Evolutionary conservation across 1,140 invertebrate genomes (phyloP), one percentile per base, ranked within the genome.

Genomic region (Fopius arisanus): DNA sequence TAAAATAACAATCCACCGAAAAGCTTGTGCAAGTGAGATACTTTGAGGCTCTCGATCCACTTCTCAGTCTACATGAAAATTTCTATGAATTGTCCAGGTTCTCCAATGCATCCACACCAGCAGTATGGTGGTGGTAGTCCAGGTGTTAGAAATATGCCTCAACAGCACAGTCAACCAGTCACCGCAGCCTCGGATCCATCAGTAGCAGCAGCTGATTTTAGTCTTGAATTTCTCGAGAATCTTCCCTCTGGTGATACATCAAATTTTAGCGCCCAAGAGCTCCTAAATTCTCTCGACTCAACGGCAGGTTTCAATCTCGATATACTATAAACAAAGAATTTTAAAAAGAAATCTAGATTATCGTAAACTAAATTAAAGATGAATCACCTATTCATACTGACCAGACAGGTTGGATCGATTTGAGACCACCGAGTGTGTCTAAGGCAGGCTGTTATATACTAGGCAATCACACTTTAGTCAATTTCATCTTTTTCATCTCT

Each of bases 141-240:
- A 2, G 84, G 83, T 37, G 82, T 86, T 28, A 80, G 82, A 10
- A 79, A 80, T 43, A 75, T 84, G 33, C 77, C 82, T 0, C 85
- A 84, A 43, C 87, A 84, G 26, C 85, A 85, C 43, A 78, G 77
- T 26, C 89, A 84, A 77, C 86, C 80, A 69, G 81, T 79, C 74
- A 83, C 76, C 80, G 83, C 78, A 78, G 83, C 84, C 75, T 81
- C 76, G 78, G 88, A 83, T 75, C 86, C 85, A 3, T 84, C 86
- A 43, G 85, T 87, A 10, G 77, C 91, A 90, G 83, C 92, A 0
- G 88, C 91, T 21, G 93, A 94, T 81, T 94, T 94, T 80, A 93
- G 91, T 84, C 89, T 94, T 74, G 94, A 95, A 88, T 93, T 95
- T 85, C 86, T 95, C n/a, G 94, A 95, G 79, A 93, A 93, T 84